phyloP scores from a whole-genome alignment of 2,113 vertebrate species.

The Rostratula benghalensis region DNA sequence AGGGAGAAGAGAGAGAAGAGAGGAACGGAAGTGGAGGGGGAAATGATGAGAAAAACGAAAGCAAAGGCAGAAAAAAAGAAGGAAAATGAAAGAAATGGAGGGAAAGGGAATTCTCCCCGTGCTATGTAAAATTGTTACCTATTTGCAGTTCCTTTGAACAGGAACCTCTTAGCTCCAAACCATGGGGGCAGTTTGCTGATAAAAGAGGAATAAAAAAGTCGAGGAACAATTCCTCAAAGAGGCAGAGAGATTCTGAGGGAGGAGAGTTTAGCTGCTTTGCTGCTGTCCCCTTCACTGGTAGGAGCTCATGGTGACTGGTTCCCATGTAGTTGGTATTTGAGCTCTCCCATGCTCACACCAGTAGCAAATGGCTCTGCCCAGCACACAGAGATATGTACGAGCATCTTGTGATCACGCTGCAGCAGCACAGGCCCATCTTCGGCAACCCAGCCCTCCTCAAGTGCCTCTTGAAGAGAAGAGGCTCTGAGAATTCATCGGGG shows the following conservation, averaged over 20 bases:
- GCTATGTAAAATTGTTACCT: neutral
- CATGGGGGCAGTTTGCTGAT: neutral
- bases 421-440: neutral
- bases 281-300: neutral
- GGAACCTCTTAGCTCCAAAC: neutral
- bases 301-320: neutral
- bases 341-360: neutral
- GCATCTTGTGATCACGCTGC: neutral
- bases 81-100: neutral
- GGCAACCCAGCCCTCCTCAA: neutral
- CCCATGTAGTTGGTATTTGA: fast-evolving
- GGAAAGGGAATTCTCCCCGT: neutral
- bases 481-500: neutral
- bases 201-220: neutral
- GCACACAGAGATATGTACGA: neutral
- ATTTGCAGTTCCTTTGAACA: neutral
- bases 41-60: neutral
- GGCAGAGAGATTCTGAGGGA: neutral
- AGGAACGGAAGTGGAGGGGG: neutral
- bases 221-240: neutral
- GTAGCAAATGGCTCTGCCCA: neutral
- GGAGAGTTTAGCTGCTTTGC: neutral
- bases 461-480: neutral
- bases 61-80: neutral
- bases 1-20: neutral